Base-by-base conservation (phyloP, 2,797 vertebrate genomes). In the Tolypeutes matacus region DNA sequence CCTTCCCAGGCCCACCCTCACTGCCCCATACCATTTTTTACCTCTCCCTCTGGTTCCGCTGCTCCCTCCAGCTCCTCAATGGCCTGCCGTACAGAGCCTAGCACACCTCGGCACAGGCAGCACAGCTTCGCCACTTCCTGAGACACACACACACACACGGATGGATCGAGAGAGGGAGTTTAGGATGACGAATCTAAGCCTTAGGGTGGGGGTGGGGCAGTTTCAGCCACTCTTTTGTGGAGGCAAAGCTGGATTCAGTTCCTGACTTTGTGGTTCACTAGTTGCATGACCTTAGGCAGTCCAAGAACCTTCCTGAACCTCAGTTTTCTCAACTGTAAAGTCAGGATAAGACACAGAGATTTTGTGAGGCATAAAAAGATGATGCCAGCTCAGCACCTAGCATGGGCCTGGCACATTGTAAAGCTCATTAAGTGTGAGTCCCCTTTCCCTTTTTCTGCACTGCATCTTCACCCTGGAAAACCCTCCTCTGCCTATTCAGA, bases 91-190 rank as follows among this genome's bases (percentile, higher is more conserved):
- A 98, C 82, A 2, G 98, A 98, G 86, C 69, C 34, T 58, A 98
- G 86, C 75, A 98, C 98, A 31, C 97, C 97, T 15, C 4, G 96
- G 87, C 98, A 98, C 77, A 98, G 95, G 25, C 23, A 70, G 39
- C 97, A 97, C 2, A 98, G 95, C 85, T 64, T 95, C 8, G 95
- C 89, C 86, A 98, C 96, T 42, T 98, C 97, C 98, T 98, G 89
- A 76, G 96, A 69, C 49, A 89, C 42, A 82, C 39, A 51, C 36
- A 70, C 53, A 84, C 0, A 14, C 3, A 69, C 49, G 84, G 29
- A 84, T 12, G 18, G 70, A 85, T 75, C 36, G 49, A 90, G 13
- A 51, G 75, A 36, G 23, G 31, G 90, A 46, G 39, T 42, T 86
- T 51, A 75, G 49, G 56, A 72, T 53, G 69, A 82, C 80, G 42